These are phyloP conservation scores for Sicus ferrugineus DNA, from an alignment of 2,888 invertebrate genomes.

Conservation along the genomic window DNA sequence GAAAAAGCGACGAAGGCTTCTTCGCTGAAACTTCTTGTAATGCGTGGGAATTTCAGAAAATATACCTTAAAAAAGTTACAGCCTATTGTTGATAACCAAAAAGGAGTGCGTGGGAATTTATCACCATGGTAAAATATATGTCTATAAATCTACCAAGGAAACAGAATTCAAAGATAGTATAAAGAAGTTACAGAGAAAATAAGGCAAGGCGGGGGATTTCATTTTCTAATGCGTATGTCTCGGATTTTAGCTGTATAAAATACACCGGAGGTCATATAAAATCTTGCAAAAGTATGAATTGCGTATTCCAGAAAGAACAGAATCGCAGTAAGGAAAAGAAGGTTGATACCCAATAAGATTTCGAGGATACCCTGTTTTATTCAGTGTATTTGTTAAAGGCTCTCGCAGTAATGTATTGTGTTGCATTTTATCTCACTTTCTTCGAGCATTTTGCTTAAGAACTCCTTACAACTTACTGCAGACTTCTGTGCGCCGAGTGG, in stretches of 20 bases:
- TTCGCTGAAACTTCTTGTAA: background rate
- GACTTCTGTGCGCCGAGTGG: conserved; percentile 28
- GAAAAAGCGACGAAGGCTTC: background rate
- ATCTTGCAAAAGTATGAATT: background rate
- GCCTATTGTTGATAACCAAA: conserved; percentile 11
- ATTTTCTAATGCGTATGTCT: too few relatives aligned
- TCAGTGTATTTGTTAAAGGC: too few relatives aligned
- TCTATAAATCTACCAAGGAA: background rate
- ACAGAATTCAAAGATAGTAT: background rate
- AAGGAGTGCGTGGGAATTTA: conserved; percentile 20
- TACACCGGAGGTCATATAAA: background rate
- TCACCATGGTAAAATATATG: background rate
- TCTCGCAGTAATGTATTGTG: too few relatives aligned
- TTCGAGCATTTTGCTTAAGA: background rate
- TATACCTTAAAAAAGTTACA: background rate
- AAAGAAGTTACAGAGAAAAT: background rate
- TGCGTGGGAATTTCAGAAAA: background rate
- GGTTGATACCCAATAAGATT: background rate
- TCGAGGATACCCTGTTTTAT: background rate
- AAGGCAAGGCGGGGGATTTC: background rate
- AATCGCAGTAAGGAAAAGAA: background rate
- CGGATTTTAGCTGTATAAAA: background rate
- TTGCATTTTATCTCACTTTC: too few relatives aligned
- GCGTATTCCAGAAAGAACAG: too few relatives aligned
- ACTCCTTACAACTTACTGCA: conserved; percentile 13